Evolutionary conservation across 1,140 invertebrate species (phyloP).

Genomic region (Eumaeus atala): DNA sequence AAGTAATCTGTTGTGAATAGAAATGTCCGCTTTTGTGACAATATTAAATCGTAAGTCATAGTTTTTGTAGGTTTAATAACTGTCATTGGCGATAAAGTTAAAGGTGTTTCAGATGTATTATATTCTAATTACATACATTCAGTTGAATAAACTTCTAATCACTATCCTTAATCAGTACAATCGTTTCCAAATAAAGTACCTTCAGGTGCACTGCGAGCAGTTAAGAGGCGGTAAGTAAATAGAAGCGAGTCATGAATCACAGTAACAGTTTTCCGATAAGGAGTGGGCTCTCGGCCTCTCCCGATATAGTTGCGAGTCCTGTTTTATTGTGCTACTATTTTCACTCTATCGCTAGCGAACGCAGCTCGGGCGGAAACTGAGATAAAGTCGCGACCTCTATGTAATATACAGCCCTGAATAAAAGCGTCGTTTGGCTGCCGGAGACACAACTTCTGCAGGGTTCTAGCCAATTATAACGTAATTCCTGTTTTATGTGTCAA

Average conservation of each 20-base stretch:
- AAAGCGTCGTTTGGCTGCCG: conserved; percentile 30
- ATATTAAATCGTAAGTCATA: too few species aligned
- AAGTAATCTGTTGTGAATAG: too few species aligned
- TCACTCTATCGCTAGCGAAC: conserved; percentile 53
- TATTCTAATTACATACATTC: too few species aligned
- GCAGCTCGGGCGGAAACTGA: conserved; percentile 57
- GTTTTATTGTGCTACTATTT: conserved; percentile 67
- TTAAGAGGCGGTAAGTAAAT: conserved; percentile 47
- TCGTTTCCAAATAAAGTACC: not conserved
- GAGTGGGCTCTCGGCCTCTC: conserved; percentile 38
- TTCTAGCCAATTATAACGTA: too few species aligned
- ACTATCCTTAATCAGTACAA: not conserved
- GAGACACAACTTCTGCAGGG: conserved; percentile 13
- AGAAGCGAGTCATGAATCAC: conserved; percentile 52
- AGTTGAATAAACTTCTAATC: too few species aligned
- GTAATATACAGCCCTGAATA: conserved; percentile 34
- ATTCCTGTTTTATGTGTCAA: too few species aligned
- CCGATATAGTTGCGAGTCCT: conserved; percentile 43
- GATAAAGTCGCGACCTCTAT: conserved; percentile 46
- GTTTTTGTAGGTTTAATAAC: too few species aligned
- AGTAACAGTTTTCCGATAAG: conserved; percentile 64
- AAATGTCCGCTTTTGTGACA: too few species aligned
- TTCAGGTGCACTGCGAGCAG: conserved; percentile 38
- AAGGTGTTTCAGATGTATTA: too few species aligned
- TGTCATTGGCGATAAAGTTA: too few species aligned